Base-by-base conservation (phyloP, 2,888 invertebrate genomes). In the Autographa gamma region DNA sequence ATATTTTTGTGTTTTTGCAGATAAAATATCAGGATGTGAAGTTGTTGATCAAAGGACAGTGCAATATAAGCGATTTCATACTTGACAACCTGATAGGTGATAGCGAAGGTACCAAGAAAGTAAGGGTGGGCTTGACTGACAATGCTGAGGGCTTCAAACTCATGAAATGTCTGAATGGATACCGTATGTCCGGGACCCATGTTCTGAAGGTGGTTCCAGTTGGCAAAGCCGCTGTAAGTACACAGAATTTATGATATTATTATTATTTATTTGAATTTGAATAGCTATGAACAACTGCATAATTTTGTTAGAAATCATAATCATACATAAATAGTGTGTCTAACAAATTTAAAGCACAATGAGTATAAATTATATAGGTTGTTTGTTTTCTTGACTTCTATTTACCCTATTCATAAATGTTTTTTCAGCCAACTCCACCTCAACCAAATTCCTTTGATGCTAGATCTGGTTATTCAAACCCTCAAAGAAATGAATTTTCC, bases 11-110 rank as follows among this genome's bases (percentile, higher is more conserved):
- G 34, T 56, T 72, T 69, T 88, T 86, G 16, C 88, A 95, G 95
- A 88, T 89, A 0, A 94, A 90, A 79, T 95, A 92, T 77, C 89
- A 90, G 69, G 93, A 94, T 63, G 80, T 95, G 18, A 95, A 94
- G 72, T 48, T 81, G 5, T 76, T 95, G 5, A 90, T 95, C 61
- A 92, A 89, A 69, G 87, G 89, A 68, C 88, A 93, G 82, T 93
- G 94, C 77, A 90, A 90, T 43, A 87, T 95, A 48, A 85, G 70
- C 43, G 93, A 95, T 52, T 94, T 92, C 63, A 93, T 95, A 25
- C 83, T 95, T 71, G 95, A 94, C 76, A 90, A 90, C 69, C 81
- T 95, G 43, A 77, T 91, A 0, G 71, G 11, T 1, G 94, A 93
- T 34, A 77, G 72, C 9, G 88, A 89, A 70, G 90, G 90, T 4